phyloP scores from a whole-genome alignment of 2,113 vertebrate species.

The Neogobius melanostomus region DNA sequence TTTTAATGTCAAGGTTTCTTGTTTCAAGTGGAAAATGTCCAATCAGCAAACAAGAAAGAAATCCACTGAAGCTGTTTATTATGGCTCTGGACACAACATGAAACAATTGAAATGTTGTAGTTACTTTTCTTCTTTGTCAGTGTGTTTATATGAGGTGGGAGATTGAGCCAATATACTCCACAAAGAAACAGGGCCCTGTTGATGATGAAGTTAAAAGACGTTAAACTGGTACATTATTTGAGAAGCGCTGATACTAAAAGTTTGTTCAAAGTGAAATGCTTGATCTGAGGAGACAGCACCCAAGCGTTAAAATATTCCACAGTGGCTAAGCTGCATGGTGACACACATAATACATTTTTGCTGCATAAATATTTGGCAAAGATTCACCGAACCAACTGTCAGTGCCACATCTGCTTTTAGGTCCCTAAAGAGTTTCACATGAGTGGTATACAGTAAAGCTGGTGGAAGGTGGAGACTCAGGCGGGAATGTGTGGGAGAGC shows the following conservation, averaged over 20 bases:
- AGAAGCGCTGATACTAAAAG: background rate
- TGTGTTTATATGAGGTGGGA: background rate
- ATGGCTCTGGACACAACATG: constrained; percentile 3
- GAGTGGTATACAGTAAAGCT: constrained; percentile 22
- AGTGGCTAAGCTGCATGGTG: constrained; percentile 1
- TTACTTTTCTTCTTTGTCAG: background rate
- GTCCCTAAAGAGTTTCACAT: constrained; percentile 29
- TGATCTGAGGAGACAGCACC: constrained; percentile 3
- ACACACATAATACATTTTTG: constrained; percentile 15
- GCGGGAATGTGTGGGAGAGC: constrained; percentile 64
- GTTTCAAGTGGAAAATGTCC: constrained; percentile 25
- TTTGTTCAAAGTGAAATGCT: background rate
- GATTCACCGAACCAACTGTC: constrained; percentile 29
- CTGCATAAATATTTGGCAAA: constrained; percentile 21
- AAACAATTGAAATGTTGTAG: constrained; percentile 1
- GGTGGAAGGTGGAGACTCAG: constrained; percentile 45
- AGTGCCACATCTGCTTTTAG: constrained; percentile 9
- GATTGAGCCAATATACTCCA: background rate
- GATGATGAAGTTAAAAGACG: background rate
- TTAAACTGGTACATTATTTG: background rate
- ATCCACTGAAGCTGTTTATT: background rate
- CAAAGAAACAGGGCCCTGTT: background rate
- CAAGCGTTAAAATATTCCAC: constrained; percentile 7
- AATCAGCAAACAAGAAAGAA: constrained; percentile 3
- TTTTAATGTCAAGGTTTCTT: constrained; percentile 43